Conservation (phyloP, 2,797 vertebrate genomes). For the Nothura maculosa region DNA sequence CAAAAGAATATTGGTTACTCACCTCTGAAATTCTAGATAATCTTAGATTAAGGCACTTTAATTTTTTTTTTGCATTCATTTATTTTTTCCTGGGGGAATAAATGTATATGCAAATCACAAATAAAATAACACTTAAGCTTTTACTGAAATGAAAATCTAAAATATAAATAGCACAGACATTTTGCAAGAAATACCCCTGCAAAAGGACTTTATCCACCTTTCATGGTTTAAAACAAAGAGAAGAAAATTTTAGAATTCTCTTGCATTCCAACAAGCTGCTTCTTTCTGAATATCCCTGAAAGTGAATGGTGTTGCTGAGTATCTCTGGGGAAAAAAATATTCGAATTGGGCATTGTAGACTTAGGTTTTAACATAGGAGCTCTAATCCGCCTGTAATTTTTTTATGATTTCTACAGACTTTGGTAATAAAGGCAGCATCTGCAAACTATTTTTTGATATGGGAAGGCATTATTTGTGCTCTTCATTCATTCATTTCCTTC, state of each 20-base stretch:
- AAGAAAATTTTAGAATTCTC: background rate
- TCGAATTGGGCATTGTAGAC: background rate
- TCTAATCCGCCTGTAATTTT: background rate
- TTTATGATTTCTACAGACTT: background rate
- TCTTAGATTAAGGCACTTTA: background rate
- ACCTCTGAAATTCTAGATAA: background rate
- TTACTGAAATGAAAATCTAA: background rate
- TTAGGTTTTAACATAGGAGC: background rate
- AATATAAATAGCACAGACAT: rapidly evolving
- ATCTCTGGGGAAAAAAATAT: background rate
- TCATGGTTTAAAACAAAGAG: background rate
- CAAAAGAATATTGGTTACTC: background rate
- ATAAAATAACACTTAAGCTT: background rate
- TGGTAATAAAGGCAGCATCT: background rate
- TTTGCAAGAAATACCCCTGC: background rate
- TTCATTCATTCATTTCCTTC: background rate
- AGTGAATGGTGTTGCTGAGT: background rate
- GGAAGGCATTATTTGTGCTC: background rate
- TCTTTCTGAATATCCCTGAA: background rate
- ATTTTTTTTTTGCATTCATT: background rate
- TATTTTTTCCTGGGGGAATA: background rate
- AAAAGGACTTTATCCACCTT: background rate
- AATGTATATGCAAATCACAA: background rate
- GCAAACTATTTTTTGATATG: background rate
- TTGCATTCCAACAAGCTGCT: background rate